Base-by-base conservation (phyloP, 2,888 invertebrate species). In the Cerastis leucographa region DNA sequence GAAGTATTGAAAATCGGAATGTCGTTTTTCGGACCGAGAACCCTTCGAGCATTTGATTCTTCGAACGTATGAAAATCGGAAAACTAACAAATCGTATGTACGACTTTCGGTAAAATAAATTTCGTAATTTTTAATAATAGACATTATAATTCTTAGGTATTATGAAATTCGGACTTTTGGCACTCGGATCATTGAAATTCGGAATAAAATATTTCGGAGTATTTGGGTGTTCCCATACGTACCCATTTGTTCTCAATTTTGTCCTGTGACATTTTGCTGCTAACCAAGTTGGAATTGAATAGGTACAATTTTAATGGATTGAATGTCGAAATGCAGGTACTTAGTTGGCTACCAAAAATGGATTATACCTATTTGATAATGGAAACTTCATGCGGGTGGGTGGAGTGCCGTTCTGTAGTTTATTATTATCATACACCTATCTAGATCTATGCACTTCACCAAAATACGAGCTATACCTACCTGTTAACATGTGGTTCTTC, bases 191-290 rank as follows among this genome's bases (percentile, higher is more conserved):
- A n/a, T n/a, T n/a, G n/a, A n/a, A n/a, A n/a, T n/a, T n/a, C n/a
- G n/a, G n/a, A n/a, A n/a, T n/a, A n/a, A n/a, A n/a, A n/a, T n/a
- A n/a, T n/a, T n/a, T n/a, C n/a, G n/a, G n/a, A n/a, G n/a, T n/a
- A n/a, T n/a, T n/a, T n/a, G n/a, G n/a, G n/a, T n/a, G n/a, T n/a
- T n/a, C n/a, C n/a, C n/a, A n/a, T 22, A 22, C 9, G 4, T 54
- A 6, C 25, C 12, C 2, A 56, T 74, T 72, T 71, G 25, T 69
- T 65, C 29, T 25, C 62, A 54, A 74, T 12, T 62, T 61, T 25
- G 14, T 56, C 35, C 35, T 62, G 42, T 66, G 54, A 71, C 54
- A 80, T 71, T 73, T 80, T 73, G 51, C 29, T 78, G 46, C 29
- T 19, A 56, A 44, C 25, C 44, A 40, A 74, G 19, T 69, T 40